These are phyloP conservation scores for Ramazzottius varieornatus DNA, from an alignment of 2,888 invertebrate species.

Conservation along the genomic window DNA sequence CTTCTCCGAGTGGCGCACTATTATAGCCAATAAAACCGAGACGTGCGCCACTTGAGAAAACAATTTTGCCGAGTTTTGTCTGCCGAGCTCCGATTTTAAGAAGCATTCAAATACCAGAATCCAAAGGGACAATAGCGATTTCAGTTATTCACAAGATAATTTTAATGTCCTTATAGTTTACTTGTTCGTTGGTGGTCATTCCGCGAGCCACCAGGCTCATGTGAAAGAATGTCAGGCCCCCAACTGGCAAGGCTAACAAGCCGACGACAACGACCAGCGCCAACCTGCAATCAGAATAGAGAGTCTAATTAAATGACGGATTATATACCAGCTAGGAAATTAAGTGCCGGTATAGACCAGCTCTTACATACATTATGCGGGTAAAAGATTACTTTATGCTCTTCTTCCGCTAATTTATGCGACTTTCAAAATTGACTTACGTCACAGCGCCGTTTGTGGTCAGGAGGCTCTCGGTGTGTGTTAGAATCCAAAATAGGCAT, in stretches of 20 bases:
- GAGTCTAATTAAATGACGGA: no score
- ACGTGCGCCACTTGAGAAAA: no score
- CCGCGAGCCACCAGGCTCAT: conserved; percentile 83
- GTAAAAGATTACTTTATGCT: background rate
- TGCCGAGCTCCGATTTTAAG: no score
- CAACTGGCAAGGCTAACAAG: conserved; percentile 74
- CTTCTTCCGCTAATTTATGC: no score
- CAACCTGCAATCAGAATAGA: conserved; percentile 34
- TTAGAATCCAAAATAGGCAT: conserved; percentile 67
- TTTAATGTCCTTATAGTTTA: no score
- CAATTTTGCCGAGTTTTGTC: no score
- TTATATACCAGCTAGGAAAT: background rate
- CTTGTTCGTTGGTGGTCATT: conserved; percentile 92
- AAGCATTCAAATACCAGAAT: background rate
- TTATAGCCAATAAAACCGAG: no score
- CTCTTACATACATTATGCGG: no score
- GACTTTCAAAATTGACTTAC: background rate
- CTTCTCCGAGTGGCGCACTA: no score
- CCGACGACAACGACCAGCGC: conserved; percentile 71
- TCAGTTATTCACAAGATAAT: no score
- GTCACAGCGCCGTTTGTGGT: conserved; percentile 25
- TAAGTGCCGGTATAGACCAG: no score
- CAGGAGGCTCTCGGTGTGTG: conserved; percentile 50
- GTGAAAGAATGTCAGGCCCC: conserved; percentile 91
- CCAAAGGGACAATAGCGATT: background rate